Base-by-base conservation (phyloP, 53 echinoderm and acorn worm genomes). In the Antedon mediterranea region DNA sequence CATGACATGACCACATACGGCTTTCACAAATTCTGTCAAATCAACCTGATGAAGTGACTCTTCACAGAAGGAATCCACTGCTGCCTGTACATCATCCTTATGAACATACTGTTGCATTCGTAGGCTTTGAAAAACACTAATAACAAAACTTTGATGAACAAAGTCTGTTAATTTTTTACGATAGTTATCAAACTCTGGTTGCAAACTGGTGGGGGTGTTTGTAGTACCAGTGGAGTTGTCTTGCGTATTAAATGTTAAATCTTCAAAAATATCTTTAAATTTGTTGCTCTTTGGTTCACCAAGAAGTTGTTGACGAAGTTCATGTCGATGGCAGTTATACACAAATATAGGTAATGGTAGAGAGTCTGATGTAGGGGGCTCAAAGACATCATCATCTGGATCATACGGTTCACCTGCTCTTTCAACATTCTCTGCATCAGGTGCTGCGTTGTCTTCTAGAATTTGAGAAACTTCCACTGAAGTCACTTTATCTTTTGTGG, bases 41-140 rank as follows among this genome's bases (percentile, higher is more conserved):
- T 98, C 98, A 31, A 93, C 88, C 41, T 98, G 92, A 81, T 86
- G 78, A 43, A 88, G 83, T 4, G 98, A 82, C 33, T 98, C 98
- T 14, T 75, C 82, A 70, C 98, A 98, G 77, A 97, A 85, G 79
- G 86, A 81, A 34, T 98, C 98, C 20, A 98, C 82, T 1, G 98
- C 98, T 32, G 84, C 73, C 42, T 89, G 82, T 28, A 98, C 88
- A 34, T 98, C 98, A 29, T 84, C 83, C 29, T 84, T 43, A 74
- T 89, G 88, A 13, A 98, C 76, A 43, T 79, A 74, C 77, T 93
- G 92, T 8, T 86, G 84, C 32, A 79, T 82, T 57, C 93, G 92
- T 0, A 98, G 78, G 75, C 98, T 89, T 85, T 88, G 89, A 78
- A 89, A 98, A 34, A 98, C 75, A 0, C 90, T 93, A 28, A 92